phyloP scores from a whole-genome alignment of 1,140 invertebrate species.

The Lutraria rhynchaena region DNA sequence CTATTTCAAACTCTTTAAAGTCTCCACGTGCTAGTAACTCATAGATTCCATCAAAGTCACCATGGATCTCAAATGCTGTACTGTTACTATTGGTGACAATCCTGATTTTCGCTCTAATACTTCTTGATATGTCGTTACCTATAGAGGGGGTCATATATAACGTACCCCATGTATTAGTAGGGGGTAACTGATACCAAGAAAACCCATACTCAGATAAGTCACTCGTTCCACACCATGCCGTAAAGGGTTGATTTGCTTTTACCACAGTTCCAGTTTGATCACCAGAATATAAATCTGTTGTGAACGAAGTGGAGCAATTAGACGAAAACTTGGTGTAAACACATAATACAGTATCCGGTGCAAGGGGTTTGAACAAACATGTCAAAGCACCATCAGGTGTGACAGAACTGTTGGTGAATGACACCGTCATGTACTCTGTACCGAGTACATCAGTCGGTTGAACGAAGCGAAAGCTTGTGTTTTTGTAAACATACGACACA shows the following conservation, averaged over 20 bases:
- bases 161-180: slow-evolving; percentile 20
- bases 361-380: too few relatives aligned
- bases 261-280: slow-evolving; percentile 4
- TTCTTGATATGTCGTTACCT: neutral
- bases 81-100: slow-evolving; percentile 28
- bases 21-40: slow-evolving; percentile 17
- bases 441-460: slow-evolving; percentile 25
- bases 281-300: neutral
- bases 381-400: too few relatives aligned
- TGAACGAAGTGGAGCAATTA: neutral
- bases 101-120: neutral
- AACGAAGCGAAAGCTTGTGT: neutral
- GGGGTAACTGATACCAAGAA: slow-evolving; percentile 14
- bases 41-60: slow-evolving; percentile 34
- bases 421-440: slow-evolving; percentile 22
- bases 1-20: slow-evolving; percentile 2
- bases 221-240: slow-evolving; percentile 11
- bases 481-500: neutral
- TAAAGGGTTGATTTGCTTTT: slow-evolving; percentile 15
- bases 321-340: neutral
- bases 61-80: neutral
- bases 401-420: neutral
- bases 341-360: neutral
- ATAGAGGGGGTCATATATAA: neutral
- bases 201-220: neutral